These are phyloP conservation scores for Orthochromis indermauri DNA, from an alignment of 2,113 vertebrate species.

Conservation along the genomic window DNA sequence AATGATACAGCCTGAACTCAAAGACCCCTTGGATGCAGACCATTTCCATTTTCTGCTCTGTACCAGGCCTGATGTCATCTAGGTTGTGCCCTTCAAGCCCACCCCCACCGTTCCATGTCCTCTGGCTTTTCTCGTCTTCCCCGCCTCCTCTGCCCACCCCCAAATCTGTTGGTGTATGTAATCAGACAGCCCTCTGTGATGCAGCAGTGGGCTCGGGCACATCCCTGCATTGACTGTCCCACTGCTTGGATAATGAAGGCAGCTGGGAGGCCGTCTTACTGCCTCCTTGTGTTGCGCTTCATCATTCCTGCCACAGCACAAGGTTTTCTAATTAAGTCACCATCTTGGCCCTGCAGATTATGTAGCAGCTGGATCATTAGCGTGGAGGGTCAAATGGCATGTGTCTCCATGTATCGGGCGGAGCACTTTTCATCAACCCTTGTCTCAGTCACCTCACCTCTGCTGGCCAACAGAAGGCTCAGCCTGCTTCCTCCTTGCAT, in stretches of 20 bases:
- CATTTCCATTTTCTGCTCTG: slow-evolving; percentile 7
- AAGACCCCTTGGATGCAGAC: not conserved
- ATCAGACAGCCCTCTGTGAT: not conserved
- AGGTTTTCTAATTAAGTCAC: slow-evolving; percentile 59
- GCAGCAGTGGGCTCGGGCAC: slow-evolving; percentile 27
- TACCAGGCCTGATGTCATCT: slow-evolving; percentile 12
- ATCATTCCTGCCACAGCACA: slow-evolving; percentile 44
- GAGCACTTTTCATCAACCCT: slow-evolving; percentile 35
- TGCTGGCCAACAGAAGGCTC: not conserved
- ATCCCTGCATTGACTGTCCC: slow-evolving; percentile 26
- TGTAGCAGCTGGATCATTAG: slow-evolving; percentile 65
- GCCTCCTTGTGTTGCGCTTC: slow-evolving; percentile 24
- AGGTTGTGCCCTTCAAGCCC: not conserved
- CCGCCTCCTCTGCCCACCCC: not conserved
- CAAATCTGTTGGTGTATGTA: slow-evolving; percentile 4
- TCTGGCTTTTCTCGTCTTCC: not conserved
- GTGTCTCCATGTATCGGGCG: slow-evolving; percentile 14
- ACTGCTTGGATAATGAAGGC: slow-evolving; percentile 40
- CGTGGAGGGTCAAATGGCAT: slow-evolving; percentile 50
- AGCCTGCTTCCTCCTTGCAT: not conserved
- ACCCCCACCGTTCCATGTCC: not conserved
- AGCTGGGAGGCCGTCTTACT: slow-evolving; percentile 14
- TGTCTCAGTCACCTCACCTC: slow-evolving; percentile 24
- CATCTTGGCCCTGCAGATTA: slow-evolving; percentile 44
- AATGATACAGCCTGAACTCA: slow-evolving; percentile 19